These are phyloP conservation scores for Lamprologus lemairii DNA, from an alignment of 2,113 vertebrate species.

Conservation along the genomic window DNA sequence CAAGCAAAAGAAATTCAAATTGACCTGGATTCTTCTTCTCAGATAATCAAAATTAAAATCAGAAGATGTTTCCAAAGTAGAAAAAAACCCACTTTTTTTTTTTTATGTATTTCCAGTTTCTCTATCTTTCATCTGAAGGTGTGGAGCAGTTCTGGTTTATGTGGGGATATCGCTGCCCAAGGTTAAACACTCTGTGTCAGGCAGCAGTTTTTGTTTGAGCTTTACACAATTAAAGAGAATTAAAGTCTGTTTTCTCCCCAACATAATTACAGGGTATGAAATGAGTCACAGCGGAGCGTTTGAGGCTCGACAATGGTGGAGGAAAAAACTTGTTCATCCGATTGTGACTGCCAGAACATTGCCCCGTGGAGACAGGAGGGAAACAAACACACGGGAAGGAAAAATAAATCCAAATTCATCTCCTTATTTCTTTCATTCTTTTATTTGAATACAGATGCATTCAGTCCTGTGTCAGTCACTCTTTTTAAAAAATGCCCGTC, in stretches of 20 bases:
- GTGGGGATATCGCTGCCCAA: slow-evolving; percentile 31
- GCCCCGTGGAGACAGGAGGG: slow-evolving; percentile 43
- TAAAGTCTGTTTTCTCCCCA: slow-evolving; percentile 50
- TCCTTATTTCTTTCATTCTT: slow-evolving; percentile 34
- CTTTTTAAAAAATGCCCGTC: background rate
- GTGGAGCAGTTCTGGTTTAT: background rate
- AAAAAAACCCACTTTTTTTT: fast-evolving
- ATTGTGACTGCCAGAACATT: slow-evolving; percentile 59
- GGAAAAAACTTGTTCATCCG: slow-evolving; percentile 59
- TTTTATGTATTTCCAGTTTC: fast-evolving
- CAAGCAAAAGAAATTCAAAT: background rate
- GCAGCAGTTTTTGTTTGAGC: slow-evolving; percentile 30
- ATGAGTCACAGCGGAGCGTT: slow-evolving; percentile 51
- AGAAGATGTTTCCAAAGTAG: background rate
- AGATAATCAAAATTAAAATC: background rate
- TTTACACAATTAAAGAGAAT: slow-evolving; percentile 55
- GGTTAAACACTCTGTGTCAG: slow-evolving; percentile 39
- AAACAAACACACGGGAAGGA: slow-evolving; percentile 28
- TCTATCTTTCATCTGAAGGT: background rate
- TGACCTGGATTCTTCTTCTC: background rate
- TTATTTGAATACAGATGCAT: slow-evolving; percentile 28
- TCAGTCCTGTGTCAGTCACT: slow-evolving; percentile 21
- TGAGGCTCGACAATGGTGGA: slow-evolving; percentile 44
- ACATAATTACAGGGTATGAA: slow-evolving; percentile 58
- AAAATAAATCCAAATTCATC: slow-evolving; percentile 42